Percentiles rank a stretch among this genome's conserved stretches.
These are phyloP conservation scores for Acyrthosiphon pisum DNA, from an alignment of 1,140 invertebrate species.

Conservation along the genomic window DNA sequence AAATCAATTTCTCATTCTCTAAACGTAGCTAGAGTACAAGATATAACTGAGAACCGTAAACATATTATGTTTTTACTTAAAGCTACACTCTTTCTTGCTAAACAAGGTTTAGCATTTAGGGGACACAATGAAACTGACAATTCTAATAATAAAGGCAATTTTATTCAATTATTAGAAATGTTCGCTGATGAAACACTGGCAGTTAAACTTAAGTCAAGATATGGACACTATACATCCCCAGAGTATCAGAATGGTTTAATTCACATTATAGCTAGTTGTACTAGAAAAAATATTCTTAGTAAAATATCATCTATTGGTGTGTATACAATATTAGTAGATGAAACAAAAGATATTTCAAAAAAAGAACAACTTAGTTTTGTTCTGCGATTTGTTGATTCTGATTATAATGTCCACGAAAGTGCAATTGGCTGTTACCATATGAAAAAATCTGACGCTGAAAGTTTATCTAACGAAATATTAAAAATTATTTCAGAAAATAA, in stretches of 20 bases:
- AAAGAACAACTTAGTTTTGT: slow-evolving; percentile 14
- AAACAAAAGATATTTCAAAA: not conserved
- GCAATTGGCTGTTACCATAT: not conserved
- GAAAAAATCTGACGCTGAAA: slow-evolving; percentile 22
- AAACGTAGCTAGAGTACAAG: not conserved
- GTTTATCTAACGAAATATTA: not conserved
- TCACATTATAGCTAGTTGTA: not conserved
- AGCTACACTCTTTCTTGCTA: not conserved
- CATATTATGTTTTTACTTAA: slow-evolving; percentile 14
- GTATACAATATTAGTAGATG: not conserved
- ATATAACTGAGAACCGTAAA: not conserved
- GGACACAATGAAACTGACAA: not conserved
- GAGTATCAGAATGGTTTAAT: not conserved
- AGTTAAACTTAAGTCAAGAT: not conserved
- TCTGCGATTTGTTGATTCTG: not conserved
- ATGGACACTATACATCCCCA: slow-evolving; percentile 25
- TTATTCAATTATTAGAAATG: slow-evolving; percentile 30
- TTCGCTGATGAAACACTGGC: not conserved
- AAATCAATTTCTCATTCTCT: not conserved
- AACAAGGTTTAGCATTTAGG: slow-evolving; percentile 30
- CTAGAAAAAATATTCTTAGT: not conserved
- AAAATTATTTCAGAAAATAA: slow-evolving; percentile 41
- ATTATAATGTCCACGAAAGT: not conserved
- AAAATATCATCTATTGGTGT: slow-evolving; percentile 2
- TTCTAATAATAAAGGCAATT: slow-evolving; percentile 21